A percentile compares a stretch with the other conserved stretches of the same genome.
Conservation (phyloP, 2,888 invertebrate genomes). For the Uloborus plumipes region DNA sequence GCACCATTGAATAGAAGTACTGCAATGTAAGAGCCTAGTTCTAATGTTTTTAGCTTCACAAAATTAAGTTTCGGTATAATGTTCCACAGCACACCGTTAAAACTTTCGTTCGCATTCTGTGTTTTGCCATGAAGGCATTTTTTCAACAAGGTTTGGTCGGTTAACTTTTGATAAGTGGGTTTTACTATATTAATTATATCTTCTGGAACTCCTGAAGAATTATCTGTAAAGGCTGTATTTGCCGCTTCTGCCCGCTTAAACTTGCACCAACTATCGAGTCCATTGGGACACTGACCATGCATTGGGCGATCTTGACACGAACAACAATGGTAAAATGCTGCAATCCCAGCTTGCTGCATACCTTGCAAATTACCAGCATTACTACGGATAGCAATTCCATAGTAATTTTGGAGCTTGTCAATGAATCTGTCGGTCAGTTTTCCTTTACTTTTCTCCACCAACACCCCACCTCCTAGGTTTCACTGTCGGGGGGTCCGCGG, state of each 20-base stretch:
- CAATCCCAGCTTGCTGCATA: slow-evolving; percentile 5
- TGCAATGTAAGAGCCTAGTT: no score
- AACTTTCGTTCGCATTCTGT: slow-evolving; percentile 19
- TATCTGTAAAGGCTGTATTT: not conserved
- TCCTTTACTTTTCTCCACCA: no score
- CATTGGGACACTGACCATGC: not conserved
- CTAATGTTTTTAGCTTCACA: not conserved
- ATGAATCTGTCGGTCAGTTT: not conserved
- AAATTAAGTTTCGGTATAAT: not conserved
- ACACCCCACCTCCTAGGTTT: no score
- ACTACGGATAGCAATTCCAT: not conserved
- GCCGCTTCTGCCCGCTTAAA: not conserved
- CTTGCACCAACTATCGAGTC: not conserved
- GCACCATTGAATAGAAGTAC: no score
- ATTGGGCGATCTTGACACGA: not conserved
- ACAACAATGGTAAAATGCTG: not conserved
- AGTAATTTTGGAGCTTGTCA: not conserved
- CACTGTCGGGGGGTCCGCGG: no score
- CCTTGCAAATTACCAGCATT: not conserved
- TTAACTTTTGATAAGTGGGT: not conserved
- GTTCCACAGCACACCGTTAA: slow-evolving; percentile 6
- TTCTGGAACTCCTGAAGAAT: not conserved
- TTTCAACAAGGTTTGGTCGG: not conserved
- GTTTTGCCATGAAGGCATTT: slow-evolving; percentile 11
- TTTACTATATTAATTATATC: not conserved